These are phyloP conservation scores for Gallinago paraguaiae DNA, from an alignment of 2,113 vertebrate species.

Conservation along the genomic window DNA sequence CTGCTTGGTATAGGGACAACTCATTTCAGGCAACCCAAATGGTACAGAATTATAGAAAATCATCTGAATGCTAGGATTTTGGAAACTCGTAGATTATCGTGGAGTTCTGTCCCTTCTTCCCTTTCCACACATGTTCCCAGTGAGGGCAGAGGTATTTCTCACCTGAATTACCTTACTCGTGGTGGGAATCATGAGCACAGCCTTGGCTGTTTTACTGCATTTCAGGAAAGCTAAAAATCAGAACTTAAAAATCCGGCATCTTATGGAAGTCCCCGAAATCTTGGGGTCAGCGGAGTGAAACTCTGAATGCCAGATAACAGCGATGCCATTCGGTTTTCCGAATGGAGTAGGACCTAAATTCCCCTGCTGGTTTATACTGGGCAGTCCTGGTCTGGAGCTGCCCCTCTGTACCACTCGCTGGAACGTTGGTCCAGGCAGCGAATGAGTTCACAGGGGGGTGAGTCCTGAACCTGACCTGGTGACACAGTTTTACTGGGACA, in stretches of 20 bases:
- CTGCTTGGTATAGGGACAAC: too few species aligned
- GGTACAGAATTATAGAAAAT: not conserved
- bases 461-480: not conserved
- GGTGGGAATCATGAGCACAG: fast-evolving
- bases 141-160: not conserved
- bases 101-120: not conserved
- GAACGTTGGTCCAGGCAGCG: fast-evolving
- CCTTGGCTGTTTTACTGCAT: not conserved
- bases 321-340: not conserved
- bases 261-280: not conserved
- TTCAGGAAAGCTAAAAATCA: not conserved
- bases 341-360: not conserved
- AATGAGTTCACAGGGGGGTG: not conserved
- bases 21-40: not conserved
- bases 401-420: not conserved
- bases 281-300: not conserved
- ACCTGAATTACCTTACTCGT: not conserved
- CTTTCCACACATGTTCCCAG: not conserved
- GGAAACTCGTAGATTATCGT: not conserved
- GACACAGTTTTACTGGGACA: not conserved
- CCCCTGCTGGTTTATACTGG: not conserved
- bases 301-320: too few species aligned
- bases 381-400: not conserved
- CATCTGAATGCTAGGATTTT: not conserved
- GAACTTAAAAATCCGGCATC: not conserved